Percentiles rank a stretch among this genome's conserved stretches.
These are phyloP conservation scores for human (Homo sapiens) DNA, from an alignment of 2,113 vertebrate species.

Conservation along the genomic window GRCh38 chrX:110431001-110431500, in stretches of 20 bases:
- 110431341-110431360: neutral
- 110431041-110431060: constrained; percentile 54
- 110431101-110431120: constrained; percentile 39
- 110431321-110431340: neutral
- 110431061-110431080: constrained; percentile 10
- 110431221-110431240: constrained; percentile 45
- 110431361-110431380: neutral
- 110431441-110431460: neutral
- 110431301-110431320: neutral
- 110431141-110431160: constrained; percentile 56
- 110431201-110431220: constrained; percentile 36
- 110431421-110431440: neutral
- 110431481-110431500: constrained; percentile 11
- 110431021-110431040: neutral
- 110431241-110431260: constrained; percentile 32
- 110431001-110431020: neutral
- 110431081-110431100: constrained; percentile 36
- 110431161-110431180: constrained; percentile 23
- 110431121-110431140: constrained; percentile 45
- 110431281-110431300: neutral
- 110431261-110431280: neutral
- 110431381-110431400: neutral
- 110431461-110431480: neutral
- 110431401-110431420: neutral
- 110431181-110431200: neutral